A percentile compares a stretch with the other conserved stretches of the same genome.
These are phyloP conservation scores for Antrozous pallidus DNA, from an alignment of 2,797 vertebrate genomes.

Conservation along the genomic window DNA sequence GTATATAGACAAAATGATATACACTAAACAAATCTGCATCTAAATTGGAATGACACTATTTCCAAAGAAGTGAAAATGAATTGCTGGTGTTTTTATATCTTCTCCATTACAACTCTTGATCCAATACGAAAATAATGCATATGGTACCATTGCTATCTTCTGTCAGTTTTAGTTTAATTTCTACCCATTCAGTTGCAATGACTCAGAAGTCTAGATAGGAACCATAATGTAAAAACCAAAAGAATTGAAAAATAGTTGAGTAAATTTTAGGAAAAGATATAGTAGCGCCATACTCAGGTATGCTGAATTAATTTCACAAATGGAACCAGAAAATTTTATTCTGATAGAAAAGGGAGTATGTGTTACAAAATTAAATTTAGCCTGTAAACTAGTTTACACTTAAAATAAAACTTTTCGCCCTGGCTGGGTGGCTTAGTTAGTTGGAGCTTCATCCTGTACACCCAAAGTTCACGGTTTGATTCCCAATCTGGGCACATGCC, in stretches of 20 bases:
- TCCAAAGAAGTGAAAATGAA: not conserved
- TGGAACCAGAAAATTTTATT: not conserved
- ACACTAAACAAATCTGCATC: not conserved
- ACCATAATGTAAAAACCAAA: not conserved
- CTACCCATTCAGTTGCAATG: not conserved
- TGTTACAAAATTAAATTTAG: not conserved
- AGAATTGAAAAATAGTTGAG: not conserved
- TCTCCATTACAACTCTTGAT: not conserved
- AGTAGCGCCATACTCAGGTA: not conserved
- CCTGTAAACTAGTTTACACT: not conserved
- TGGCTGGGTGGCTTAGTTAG: not conserved
- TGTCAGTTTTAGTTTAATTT: not conserved
- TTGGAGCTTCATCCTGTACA: not conserved
- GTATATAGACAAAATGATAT: not conserved
- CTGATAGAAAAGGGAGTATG: not conserved
- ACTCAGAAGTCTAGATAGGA: not conserved
- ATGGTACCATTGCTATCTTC: not conserved
- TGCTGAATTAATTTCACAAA: not conserved
- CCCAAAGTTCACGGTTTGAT: not conserved
- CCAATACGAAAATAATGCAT: not conserved
- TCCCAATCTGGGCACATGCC: not conserved
- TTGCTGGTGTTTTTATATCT: not conserved
- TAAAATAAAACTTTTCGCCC: not conserved
- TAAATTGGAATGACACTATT: not conserved
- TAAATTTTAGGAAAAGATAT: not conserved